Conservation (phyloP, 2,113 vertebrate genomes). For the Pteropus alecto region DNA sequence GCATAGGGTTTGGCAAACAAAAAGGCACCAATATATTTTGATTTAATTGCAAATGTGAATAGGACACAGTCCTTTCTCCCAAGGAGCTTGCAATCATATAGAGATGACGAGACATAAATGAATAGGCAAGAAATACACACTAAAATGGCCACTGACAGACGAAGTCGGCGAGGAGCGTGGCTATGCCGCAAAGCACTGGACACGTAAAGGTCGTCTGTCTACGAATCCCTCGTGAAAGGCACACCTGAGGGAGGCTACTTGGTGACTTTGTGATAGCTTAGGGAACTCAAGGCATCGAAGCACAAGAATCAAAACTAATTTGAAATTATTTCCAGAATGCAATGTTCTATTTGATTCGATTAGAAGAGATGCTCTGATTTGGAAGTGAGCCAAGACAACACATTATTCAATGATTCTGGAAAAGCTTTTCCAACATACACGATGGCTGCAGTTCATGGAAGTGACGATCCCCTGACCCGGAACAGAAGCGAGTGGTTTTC, state of each 20-base stretch:
- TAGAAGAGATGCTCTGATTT: constrained; percentile 78
- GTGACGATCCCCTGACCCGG: constrained; percentile 78
- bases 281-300: constrained; percentile 67
- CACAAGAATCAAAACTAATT: constrained; percentile 60
- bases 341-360: constrained; percentile 80
- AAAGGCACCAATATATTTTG: background rate
- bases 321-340: constrained; percentile 76
- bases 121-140: background rate
- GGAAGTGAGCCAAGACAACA: constrained; percentile 79
- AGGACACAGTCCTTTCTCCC: background rate
- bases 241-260: constrained; percentile 57
- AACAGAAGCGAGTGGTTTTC: constrained; percentile 78
- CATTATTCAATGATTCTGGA: constrained; percentile 72
- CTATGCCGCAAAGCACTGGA: background rate
- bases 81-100: background rate
- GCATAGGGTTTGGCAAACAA: background rate
- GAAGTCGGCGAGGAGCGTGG: background rate
- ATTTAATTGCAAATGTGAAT: background rate
- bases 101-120: background rate
- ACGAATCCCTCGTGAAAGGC: constrained; percentile 57
- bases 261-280: constrained; percentile 15
- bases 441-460: constrained; percentile 77
- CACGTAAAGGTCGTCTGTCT: constrained; percentile 11
- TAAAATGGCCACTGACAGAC: background rate
- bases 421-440: constrained; percentile 74